Evolutionary conservation across 2,888 invertebrate genomes (phyloP), one percentile per base, ranked within the genome.

Genomic region (Cerastis rubricosa): DNA sequence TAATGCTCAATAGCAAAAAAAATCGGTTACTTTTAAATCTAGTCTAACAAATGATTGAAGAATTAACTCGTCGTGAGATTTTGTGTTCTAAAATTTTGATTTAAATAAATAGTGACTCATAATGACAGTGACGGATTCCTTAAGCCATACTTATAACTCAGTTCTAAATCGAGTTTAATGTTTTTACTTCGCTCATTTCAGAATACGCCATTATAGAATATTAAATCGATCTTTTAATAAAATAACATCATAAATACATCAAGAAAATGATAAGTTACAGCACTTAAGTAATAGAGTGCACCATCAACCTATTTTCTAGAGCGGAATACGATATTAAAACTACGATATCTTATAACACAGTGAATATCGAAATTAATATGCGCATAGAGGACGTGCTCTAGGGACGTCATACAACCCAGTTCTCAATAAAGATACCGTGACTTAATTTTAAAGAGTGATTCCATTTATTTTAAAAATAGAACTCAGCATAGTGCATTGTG

Each of bases 291-390:
- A 51, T 45, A 75, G 25, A 78, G 65, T 78, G 76, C 82, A 81
- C 43, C 64, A 81, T 49, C 35, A 65, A 64, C 40, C 43, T 76
- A 78, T 64, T 57, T 81, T 64, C 17, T 8, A 19, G n/a, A 76
- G 64, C 45, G 49, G 19, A 59, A 45, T 65, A 43, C 14, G 64
- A 64, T 64, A 43, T 22, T 64, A 43, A 64, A 43, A 64, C 43
- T 64, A 64, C 65, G 25, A 59, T 45, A 51, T 81, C 81, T 78
- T 81, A 81, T 65, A 74, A 57, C 29, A 81, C 40, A 75, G 6
- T 76, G 49, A 61, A 81, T 83, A 80, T 83, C 61, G 65, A 70
- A 65, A 66, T 78, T 78, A 61, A 80, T 83, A 66, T 71, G 66
- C 35, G 8, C 66, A 78, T 83, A 64, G 61, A 67, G 17, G n/a